These are phyloP conservation scores for Sitophilus oryzae DNA, from an alignment of 1,140 invertebrate genomes.

Conservation along the genomic window DNA sequence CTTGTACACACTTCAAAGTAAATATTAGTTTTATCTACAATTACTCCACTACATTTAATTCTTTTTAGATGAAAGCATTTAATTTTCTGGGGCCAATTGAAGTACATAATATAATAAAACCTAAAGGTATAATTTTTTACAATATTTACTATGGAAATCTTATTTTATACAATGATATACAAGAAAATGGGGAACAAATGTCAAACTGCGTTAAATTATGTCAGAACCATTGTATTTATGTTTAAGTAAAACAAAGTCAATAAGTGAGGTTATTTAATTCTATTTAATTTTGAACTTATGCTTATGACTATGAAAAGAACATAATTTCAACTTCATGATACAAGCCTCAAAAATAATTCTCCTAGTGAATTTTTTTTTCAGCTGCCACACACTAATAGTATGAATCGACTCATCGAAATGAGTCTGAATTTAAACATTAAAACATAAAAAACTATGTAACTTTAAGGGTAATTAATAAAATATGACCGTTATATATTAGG, in stretches of 20 bases:
- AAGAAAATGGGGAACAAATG: slow-evolving; percentile 2
- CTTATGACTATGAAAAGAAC: too few relatives aligned
- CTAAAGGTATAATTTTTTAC: neutral
- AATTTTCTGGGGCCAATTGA: neutral
- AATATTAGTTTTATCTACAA: neutral
- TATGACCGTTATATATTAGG: too few relatives aligned
- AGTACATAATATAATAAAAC: neutral
- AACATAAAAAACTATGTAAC: too few relatives aligned
- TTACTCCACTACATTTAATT: neutral
- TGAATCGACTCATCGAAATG: too few relatives aligned
- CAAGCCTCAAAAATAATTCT: too few relatives aligned
- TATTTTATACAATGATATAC: slow-evolving; percentile 7
- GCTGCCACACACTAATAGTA: too few relatives aligned
- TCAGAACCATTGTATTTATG: neutral
- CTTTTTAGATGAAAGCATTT: neutral
- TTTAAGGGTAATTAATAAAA: too few relatives aligned
- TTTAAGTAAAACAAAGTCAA: neutral
- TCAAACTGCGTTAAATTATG: slow-evolving; percentile 1
- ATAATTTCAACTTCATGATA: too few relatives aligned
- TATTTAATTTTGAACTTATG: too few relatives aligned
- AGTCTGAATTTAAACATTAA: too few relatives aligned
- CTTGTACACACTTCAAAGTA: neutral
- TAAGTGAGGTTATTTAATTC: neutral
- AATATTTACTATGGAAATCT: neutral
- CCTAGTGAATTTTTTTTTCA: too few relatives aligned